Base-by-base conservation (phyloP, 1,140 invertebrate species). In the Papilio machaon region DNA sequence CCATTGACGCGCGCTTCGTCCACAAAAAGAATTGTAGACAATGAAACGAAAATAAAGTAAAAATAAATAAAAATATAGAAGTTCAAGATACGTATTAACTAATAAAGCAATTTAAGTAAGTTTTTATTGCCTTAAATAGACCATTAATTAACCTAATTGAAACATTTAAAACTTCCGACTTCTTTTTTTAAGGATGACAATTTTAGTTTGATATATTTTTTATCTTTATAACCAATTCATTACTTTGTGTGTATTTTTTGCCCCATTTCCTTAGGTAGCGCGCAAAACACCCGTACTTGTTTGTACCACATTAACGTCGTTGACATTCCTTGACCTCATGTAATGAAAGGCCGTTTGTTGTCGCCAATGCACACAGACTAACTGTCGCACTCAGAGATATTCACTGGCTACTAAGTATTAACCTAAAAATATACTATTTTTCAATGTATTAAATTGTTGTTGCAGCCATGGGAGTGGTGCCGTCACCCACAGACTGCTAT, bases 401-500 rank as follows among this genome's bases (percentile, higher is more conserved):
- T 52, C 15, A 52, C 15, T 13, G n/a, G n/a, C n/a, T n/a, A n/a
- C n/a, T n/a, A n/a, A n/a, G n/a, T n/a, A n/a, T n/a, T n/a, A n/a
- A n/a, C n/a, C n/a, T n/a, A n/a, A n/a, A n/a, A n/a, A n/a, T n/a
- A n/a, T n/a, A n/a, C n/a, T n/a, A n/a, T n/a, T n/a, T n/a, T n/a
- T n/a, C n/a, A n/a, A n/a, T n/a, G n/a, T n/a, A 38, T 6, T 7
- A 46, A n/a, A 43, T n/a, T 74, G 13, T 52, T 43, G 80, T 95
- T 95, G 17, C 80, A 97, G 97, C 98, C 1, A 96, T 98, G 94
- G 99, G 99, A 67, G 96, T 98, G 74, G 97, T 99, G 5, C 99
- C 99, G 11, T 99, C 99, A 0, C 98, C 99, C 0, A 99, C 99
- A 91, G 99, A 99, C 92, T 99, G 99, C 91, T 98, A 97, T 89